Evolutionary conservation across 1,140 invertebrate species (phyloP), one percentile per base, ranked within the genome.

Genomic region (Caerostris extrusa): DNA sequence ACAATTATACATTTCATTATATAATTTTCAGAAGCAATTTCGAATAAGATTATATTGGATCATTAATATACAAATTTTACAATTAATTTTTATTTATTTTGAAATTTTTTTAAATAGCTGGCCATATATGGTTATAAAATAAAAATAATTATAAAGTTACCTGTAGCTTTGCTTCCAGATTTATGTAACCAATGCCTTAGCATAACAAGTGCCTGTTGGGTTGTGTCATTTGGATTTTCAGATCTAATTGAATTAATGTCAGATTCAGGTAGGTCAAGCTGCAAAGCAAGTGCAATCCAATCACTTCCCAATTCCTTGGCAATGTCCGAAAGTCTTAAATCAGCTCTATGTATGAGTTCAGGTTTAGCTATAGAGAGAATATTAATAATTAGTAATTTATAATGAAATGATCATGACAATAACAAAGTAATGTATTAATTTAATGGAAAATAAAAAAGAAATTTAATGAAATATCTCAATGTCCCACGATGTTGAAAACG

Each of bases 181-280:
- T 57, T 53, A 88, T 97, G 96, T 93, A 97, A 96, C 98, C 98
- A 99, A 56, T 99, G 97, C 95, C 98, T 97, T 64, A 99, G 97
- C 98, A 99, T 99, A 5, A 98, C 97, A 95, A 98, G 98, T 0
- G 98, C 98, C 96, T 99, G 98, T 95, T 99, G 98, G 2, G 98
- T 97, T 12, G 98, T 97, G 95, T 98, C 98, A 94, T 97, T 97
- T 3, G 98, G 97, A 96, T 98, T 97, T 95, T 99, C 98, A 83
- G 97, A 97, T 95, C 98, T 98, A 83, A 99, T 99, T 87, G 98
- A 97, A 94, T 98, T 97, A 50, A 99, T 98, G 95, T 98, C 98
- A 56, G 98, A 97, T 34, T 98, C 97, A 87, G 97, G 97, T 5
- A 99, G 97, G 94, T 98, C 98, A 69, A 99, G 96, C 91, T 96